phyloP scores from a whole-genome alignment of 2,888 invertebrate species.

The Fragum fragum region DNA sequence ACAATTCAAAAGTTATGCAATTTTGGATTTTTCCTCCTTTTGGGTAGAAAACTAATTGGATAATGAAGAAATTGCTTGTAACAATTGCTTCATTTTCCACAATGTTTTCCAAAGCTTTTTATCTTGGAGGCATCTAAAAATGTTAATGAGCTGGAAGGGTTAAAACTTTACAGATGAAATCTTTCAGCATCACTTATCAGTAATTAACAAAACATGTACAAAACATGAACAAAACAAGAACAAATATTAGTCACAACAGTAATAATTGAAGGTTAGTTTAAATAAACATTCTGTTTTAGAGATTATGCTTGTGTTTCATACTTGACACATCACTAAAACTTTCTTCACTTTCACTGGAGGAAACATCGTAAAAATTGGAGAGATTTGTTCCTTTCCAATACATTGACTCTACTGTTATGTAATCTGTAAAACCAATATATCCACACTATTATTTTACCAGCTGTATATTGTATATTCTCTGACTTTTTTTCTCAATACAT shows the following conservation, averaged over 20 bases:
- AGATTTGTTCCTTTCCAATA: constrained; percentile 59
- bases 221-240: not conserved
- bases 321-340: constrained; percentile 8
- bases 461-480: too few relatives aligned
- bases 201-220: not conserved
- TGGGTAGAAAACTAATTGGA: too few relatives aligned
- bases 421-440: constrained; percentile 29
- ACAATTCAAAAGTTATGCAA: too few relatives aligned
- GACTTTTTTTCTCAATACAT: too few relatives aligned
- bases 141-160: too few relatives aligned
- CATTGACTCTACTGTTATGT: constrained; percentile 51
- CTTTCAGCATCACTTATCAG: not conserved
- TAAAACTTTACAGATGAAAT: too few relatives aligned
- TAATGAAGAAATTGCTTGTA: too few relatives aligned
- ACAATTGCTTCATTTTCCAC: too few relatives aligned
- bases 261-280: not conserved
- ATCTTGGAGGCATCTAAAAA: too few relatives aligned
- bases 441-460: too few relatives aligned
- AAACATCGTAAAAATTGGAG: constrained; percentile 50
- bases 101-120: too few relatives aligned
- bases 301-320: constrained; percentile 8
- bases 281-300: not conserved
- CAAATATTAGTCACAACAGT: constrained; percentile 7
- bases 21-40: too few relatives aligned
- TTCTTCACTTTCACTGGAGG: constrained; percentile 23